phyloP scores from a whole-genome alignment of 2,888 invertebrate genomes.

The Luperina nickerlii region DNA sequence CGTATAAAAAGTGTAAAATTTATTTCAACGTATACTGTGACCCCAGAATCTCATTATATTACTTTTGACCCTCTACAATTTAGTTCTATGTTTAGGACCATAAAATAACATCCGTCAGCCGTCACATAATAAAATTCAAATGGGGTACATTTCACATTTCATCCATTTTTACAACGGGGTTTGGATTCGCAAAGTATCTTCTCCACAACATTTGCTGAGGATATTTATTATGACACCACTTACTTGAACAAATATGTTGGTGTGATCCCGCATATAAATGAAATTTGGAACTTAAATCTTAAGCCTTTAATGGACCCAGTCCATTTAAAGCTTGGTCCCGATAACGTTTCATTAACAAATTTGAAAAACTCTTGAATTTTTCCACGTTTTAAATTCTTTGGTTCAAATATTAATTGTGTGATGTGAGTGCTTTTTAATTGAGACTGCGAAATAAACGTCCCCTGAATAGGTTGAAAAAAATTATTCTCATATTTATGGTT shows the following conservation, averaged over 20 bases:
- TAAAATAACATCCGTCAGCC: slow-evolving; percentile 32
- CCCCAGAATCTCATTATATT: slow-evolving; percentile 28
- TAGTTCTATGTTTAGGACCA: slow-evolving; percentile 4
- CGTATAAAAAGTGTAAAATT: background rate
- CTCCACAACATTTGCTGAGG: slow-evolving; percentile 49
- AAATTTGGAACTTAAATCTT: slow-evolving; percentile 72
- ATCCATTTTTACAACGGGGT: slow-evolving; percentile 37
- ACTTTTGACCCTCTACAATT: slow-evolving; percentile 17
- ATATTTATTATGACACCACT: slow-evolving; percentile 62
- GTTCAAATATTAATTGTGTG: background rate
- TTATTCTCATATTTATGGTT: background rate
- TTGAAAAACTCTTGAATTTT: slow-evolving; percentile 24
- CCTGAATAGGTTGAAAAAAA: too few relatives aligned
- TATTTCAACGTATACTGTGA: slow-evolving; percentile 6
- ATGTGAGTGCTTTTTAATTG: background rate
- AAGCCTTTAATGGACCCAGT: slow-evolving; percentile 78
- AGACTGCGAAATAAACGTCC: too few relatives aligned
- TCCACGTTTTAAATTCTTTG: background rate
- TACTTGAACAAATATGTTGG: slow-evolving; percentile 73
- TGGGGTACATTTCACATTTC: slow-evolving; percentile 24
- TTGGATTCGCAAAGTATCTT: slow-evolving; percentile 32
- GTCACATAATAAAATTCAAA: slow-evolving; percentile 44
- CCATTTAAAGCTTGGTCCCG: slow-evolving; percentile 67
- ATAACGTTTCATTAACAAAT: slow-evolving; percentile 39
- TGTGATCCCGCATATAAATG: slow-evolving; percentile 80